Conservation (phyloP, 2,888 invertebrate genomes). For the Tortricodes alternella region DNA sequence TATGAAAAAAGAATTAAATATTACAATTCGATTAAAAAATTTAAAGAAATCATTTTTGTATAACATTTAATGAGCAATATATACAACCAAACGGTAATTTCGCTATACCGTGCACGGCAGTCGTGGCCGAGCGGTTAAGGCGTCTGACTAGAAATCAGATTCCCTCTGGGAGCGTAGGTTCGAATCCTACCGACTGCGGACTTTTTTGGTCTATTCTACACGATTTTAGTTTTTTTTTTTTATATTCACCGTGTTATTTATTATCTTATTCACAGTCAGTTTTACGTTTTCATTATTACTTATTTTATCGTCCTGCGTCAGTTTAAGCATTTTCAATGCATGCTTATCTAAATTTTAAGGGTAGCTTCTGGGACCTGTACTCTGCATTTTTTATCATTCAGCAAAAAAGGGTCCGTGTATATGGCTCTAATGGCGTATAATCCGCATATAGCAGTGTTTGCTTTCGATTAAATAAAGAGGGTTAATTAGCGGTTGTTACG, state of each 20-base stretch:
- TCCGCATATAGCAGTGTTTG: constrained; percentile 41
- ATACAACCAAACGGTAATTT: constrained; percentile 13
- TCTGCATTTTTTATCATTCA: constrained; percentile 33
- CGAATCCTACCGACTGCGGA: constrained; percentile 93
- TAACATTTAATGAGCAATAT: neutral
- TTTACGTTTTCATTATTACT: constrained; percentile 38
- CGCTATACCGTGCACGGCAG: neutral
- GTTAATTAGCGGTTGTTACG: constrained; percentile 43
- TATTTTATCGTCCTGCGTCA: constrained; percentile 47
- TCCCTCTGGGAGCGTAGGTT: constrained; percentile 96
- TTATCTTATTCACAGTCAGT: constrained; percentile 40
- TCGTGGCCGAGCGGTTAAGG: constrained; percentile 85
- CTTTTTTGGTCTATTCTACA: neutral
- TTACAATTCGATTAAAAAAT: too few species aligned
- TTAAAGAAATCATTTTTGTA: too few species aligned
- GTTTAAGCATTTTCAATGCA: constrained; percentile 37
- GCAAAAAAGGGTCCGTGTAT: constrained; percentile 38
- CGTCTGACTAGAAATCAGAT: constrained; percentile 95
- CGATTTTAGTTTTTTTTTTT: neutral
- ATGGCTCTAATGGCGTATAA: constrained; percentile 44
- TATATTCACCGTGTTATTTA: constrained; percentile 36
- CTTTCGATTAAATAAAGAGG: constrained; percentile 50
- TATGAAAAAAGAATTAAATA: too few species aligned
- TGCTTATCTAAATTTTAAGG: constrained; percentile 26
- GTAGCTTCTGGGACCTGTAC: constrained; percentile 31